Evolutionary conservation across 2,888 invertebrate species (phyloP).

Genomic region (Netelia inedita): DNA sequence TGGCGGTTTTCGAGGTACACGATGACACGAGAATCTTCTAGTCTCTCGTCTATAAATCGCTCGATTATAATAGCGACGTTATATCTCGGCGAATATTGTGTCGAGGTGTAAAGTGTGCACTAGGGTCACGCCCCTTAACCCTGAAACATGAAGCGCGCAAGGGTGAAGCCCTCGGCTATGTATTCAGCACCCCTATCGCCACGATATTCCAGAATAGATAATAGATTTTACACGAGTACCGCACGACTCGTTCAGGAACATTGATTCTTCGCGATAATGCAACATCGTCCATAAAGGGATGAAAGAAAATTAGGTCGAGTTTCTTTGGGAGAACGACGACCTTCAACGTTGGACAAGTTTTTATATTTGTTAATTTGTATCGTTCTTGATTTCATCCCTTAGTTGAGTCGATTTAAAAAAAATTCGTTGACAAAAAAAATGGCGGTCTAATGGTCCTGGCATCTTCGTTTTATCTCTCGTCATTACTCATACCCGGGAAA

Average conservation of each 20-base stretch:
- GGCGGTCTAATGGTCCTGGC: background rate
- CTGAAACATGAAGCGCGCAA: conserved; percentile 44
- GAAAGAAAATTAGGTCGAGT: background rate
- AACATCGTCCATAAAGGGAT: conserved; percentile 21
- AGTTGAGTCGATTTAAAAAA: background rate
- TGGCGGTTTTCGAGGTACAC: background rate
- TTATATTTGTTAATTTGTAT: background rate
- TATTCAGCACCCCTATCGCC: conserved; percentile 17
- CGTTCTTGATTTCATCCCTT: background rate
- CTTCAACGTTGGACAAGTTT: background rate
- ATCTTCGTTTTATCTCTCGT: no score
- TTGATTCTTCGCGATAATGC: conserved; percentile 10
- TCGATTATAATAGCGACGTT: conserved; percentile 34
- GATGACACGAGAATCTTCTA: background rate
- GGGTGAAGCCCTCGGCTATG: conserved; percentile 26
- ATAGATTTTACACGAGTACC: conserved; percentile 13
- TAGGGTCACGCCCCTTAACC: conserved; percentile 38
- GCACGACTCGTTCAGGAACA: conserved; percentile 21
- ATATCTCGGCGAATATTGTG: conserved; percentile 23
- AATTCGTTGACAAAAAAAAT: background rate
- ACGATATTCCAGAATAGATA: conserved; percentile 8
- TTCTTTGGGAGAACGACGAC: background rate
- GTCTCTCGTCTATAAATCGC: conserved; percentile 49
- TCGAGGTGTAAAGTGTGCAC: background rate
- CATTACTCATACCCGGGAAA: background rate